Conservation (phyloP, 2,888 invertebrate genomes). For the Thumatha senex region DNA sequence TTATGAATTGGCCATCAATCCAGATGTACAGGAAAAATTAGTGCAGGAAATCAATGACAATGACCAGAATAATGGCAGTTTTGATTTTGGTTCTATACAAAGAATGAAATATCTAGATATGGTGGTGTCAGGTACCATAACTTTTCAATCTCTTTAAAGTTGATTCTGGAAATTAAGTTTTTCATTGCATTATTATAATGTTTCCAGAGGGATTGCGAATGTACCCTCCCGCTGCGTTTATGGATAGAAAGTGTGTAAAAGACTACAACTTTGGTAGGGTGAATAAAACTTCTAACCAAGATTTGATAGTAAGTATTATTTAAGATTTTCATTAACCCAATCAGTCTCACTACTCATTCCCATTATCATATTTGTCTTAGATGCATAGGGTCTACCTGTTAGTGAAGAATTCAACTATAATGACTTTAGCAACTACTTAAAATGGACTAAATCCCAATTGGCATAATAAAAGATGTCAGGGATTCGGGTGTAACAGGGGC, state of each 20-base stretch:
- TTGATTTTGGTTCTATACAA: slow-evolving; percentile 73
- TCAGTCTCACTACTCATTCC: too few relatives aligned
- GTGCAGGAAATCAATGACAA: slow-evolving; percentile 77
- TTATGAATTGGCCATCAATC: slow-evolving; percentile 81
- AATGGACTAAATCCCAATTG: too few relatives aligned
- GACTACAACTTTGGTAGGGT: slow-evolving; percentile 71
- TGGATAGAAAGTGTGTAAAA: slow-evolving; percentile 76
- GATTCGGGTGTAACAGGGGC: too few relatives aligned
- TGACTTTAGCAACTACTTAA: too few relatives aligned
- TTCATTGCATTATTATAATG: too few relatives aligned
- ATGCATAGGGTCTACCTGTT: too few relatives aligned
- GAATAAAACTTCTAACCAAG: slow-evolving; percentile 41
- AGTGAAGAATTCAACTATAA: too few relatives aligned
- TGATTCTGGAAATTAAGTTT: too few relatives aligned
- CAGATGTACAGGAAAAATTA: slow-evolving; percentile 79
- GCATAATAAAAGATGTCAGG: too few relatives aligned
- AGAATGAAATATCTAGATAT: slow-evolving; percentile 83
- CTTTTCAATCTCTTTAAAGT: slow-evolving; percentile 4
- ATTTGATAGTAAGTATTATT: slow-evolving; percentile 54
- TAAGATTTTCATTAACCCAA: too few relatives aligned
- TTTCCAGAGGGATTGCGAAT: slow-evolving; percentile 70
- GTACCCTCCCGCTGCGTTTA: slow-evolving; percentile 46
- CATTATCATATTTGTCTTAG: too few relatives aligned
- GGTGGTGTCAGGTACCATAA: slow-evolving; percentile 76
- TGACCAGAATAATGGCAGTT: slow-evolving; percentile 53